Evolutionary conservation across 2,888 invertebrate genomes (phyloP).

Genomic region (Acronicta leporina): DNA sequence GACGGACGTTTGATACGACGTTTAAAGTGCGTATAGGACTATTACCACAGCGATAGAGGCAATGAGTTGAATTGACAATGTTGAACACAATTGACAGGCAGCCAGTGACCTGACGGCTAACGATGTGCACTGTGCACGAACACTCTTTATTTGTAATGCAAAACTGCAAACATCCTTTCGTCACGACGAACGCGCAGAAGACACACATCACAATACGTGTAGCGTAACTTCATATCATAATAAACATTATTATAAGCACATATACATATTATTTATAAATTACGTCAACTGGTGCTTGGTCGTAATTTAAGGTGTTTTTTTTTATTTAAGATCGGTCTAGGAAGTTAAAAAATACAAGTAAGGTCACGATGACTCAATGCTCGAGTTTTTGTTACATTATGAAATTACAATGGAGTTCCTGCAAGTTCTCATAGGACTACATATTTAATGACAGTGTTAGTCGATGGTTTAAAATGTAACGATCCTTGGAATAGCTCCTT

Average conservation of each 20-base stretch:
- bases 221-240: constrained; percentile 23
- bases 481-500: constrained; percentile 71
- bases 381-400: constrained; percentile 31
- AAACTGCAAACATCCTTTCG: constrained; percentile 77
- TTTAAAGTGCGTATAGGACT: constrained; percentile 60
- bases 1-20: constrained; percentile 58
- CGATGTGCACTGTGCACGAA: constrained; percentile 67
- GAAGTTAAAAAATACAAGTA: constrained; percentile 51
- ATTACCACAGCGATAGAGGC: constrained; percentile 65
- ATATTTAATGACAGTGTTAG: constrained; percentile 43
- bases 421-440: constrained; percentile 38
- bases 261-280: constrained; percentile 24
- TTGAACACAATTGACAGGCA: constrained; percentile 68
- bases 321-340: constrained; percentile 45
- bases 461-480: constrained; percentile 58
- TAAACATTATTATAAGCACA: constrained; percentile 24
- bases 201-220: constrained; percentile 39
- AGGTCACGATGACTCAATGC: constrained; percentile 55
- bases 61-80: constrained; percentile 74
- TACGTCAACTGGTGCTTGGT: constrained; percentile 38
- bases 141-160: constrained; percentile 80
- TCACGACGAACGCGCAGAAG: constrained; percentile 59
- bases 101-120: constrained; percentile 66
- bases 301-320: constrained; percentile 40
- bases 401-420: constrained; percentile 39